Percentiles rank a stretch among this genome's conserved stretches.
Evolutionary conservation across 2,797 vertebrate genomes (phyloP).

Genomic region (Aeoliscus strigatus): DNA sequence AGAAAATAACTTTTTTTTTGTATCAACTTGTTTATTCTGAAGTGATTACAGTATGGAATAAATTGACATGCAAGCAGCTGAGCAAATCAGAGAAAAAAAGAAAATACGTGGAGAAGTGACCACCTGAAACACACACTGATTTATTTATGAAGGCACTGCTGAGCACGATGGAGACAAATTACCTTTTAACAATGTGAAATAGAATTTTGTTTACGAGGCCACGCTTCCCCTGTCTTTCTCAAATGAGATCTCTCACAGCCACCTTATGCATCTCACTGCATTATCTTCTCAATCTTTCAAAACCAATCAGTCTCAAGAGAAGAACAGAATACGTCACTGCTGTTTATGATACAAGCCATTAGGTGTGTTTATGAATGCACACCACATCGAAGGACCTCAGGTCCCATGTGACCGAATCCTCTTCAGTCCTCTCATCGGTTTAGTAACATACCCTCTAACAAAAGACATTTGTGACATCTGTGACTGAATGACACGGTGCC

Average conservation of each 20-base stretch:
- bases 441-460: constrained; percentile 21
- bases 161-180: constrained; percentile 78
- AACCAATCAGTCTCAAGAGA: constrained; percentile 68
- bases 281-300: constrained; percentile 78
- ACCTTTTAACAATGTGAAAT: constrained; percentile 82
- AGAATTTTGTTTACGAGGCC: constrained; percentile 82
- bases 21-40: no score
- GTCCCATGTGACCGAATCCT: not conserved
- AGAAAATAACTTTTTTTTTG: no score
- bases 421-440: constrained; percentile 28
- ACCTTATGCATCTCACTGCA: constrained; percentile 68
- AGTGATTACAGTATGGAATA: constrained; percentile 15
- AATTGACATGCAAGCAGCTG: constrained; percentile 51
- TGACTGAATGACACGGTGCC: no score
- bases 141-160: constrained; percentile 79
- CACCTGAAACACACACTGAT: constrained; percentile 73
- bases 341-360: constrained; percentile 66
- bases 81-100: constrained; percentile 52
- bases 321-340: constrained; percentile 49
- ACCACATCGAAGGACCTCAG: constrained; percentile 26
- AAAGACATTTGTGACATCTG: no score
- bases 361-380: constrained; percentile 62
- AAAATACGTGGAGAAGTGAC: constrained; percentile 35
- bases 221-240: constrained; percentile 66
- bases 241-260: constrained; percentile 77